These are phyloP conservation scores for Hyposoter dolosus DNA, from an alignment of 2,888 invertebrate genomes.

Conservation along the genomic window DNA sequence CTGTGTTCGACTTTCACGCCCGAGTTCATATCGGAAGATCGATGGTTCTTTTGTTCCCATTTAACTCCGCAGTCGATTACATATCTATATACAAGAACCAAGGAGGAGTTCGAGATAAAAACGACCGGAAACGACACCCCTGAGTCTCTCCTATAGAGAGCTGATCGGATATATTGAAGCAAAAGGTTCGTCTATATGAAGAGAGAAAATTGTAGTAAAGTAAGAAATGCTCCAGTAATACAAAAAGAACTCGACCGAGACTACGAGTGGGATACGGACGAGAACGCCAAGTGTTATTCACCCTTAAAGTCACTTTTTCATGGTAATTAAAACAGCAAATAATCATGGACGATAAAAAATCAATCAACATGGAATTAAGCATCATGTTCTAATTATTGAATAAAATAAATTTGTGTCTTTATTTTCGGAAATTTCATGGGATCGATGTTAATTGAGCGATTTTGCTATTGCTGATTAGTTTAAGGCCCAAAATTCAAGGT, in stretches of 20 bases:
- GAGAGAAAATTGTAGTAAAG: constrained; percentile 52
- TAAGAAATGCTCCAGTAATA: constrained; percentile 38
- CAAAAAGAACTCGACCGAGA: constrained; percentile 10
- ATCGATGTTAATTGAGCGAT: too few species aligned
- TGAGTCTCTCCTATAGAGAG: background rate
- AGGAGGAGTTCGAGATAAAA: background rate
- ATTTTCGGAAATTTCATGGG: too few species aligned
- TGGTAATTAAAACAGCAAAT: too few species aligned
- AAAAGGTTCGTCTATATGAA: constrained; percentile 17
- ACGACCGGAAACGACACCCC: constrained; percentile 10
- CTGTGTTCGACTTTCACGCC: constrained; percentile 66
- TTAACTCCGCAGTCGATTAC: constrained; percentile 11
- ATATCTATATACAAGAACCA: background rate
- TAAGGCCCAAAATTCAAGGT: too few species aligned
- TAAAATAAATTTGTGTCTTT: too few species aligned
- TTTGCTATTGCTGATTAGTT: too few species aligned
- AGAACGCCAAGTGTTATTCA: background rate
- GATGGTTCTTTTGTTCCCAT: constrained; percentile 48
- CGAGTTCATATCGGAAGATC: constrained; percentile 56
- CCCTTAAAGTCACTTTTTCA: too few species aligned
- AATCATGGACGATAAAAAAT: too few species aligned
- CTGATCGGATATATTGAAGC: constrained; percentile 35
- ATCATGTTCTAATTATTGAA: too few species aligned
- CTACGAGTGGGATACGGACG: background rate
- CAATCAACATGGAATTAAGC: too few species aligned